These are phyloP conservation scores for Glaucidium brasilianum DNA, from an alignment of 2,113 vertebrate genomes.

Conservation along the genomic window DNA sequence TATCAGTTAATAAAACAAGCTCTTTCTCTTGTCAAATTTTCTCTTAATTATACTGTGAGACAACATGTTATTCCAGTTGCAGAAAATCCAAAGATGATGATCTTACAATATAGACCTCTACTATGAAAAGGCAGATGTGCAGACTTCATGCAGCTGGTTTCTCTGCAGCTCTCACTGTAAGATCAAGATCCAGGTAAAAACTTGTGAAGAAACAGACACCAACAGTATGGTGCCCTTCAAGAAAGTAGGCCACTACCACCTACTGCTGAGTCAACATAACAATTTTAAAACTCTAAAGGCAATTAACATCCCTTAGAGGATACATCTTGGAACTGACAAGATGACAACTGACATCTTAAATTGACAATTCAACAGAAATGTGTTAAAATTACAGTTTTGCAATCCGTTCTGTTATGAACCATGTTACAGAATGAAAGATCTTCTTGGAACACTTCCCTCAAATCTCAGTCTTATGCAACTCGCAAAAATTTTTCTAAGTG, in stretches of 20 bases:
- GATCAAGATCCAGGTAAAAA: background rate
- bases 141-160: background rate
- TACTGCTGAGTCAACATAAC: background rate
- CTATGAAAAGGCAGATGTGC: background rate
- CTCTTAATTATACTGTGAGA: background rate
- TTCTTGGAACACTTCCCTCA: background rate
- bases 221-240: background rate
- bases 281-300: background rate
- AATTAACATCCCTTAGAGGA: background rate
- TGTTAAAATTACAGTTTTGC: background rate
- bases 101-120: background rate
- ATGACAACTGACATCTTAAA: constrained; percentile 19
- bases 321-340: background rate
- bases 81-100: background rate
- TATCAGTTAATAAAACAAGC: background rate
- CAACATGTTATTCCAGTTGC: background rate
- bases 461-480: background rate
- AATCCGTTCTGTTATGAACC: background rate
- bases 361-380: background rate
- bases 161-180: background rate
- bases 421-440: background rate
- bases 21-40: background rate
- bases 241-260: background rate
- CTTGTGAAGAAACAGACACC: background rate
- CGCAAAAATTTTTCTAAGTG: background rate